Evolutionary conservation across 2,113 vertebrate species (phyloP).

Genomic region (Ictalurus punctatus): DNA sequence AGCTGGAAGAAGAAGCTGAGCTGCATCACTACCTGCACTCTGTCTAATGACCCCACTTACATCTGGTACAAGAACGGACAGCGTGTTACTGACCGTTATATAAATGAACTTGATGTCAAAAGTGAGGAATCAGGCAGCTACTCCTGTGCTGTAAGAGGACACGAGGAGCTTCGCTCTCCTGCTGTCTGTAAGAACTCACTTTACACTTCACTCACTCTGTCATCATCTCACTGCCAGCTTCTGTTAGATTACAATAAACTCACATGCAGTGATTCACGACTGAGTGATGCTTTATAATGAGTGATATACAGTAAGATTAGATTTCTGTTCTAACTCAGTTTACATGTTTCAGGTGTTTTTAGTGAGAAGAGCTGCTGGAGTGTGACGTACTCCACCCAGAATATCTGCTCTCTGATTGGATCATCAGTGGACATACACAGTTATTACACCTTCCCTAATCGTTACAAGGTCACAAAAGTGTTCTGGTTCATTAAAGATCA

Average conservation of each 20-base stretch:
- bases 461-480: too few relatives aligned
- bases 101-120: background rate
- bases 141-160: slow-evolving; percentile 43
- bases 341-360: background rate
- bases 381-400: slow-evolving; percentile 14
- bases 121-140: slow-evolving; percentile 6
- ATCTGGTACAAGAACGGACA: slow-evolving; percentile 40
- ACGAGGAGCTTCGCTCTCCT: slow-evolving; percentile 31
- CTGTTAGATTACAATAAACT: background rate
- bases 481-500: too few relatives aligned
- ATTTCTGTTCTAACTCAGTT: too few relatives aligned
- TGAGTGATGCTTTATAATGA: too few relatives aligned
- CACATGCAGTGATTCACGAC: too few relatives aligned
- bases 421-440: slow-evolving; percentile 35
- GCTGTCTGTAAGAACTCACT: slow-evolving; percentile 29
- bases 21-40: slow-evolving; percentile 28
- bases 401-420: slow-evolving; percentile 20
- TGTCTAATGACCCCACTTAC: slow-evolving; percentile 24
- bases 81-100: background rate
- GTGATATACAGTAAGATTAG: too few relatives aligned
- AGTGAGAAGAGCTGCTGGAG: background rate
- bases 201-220: background rate
- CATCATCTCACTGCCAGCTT: background rate
- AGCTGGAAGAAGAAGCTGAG: background rate
- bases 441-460: slow-evolving; percentile 13